Evolutionary conservation across 2,113 vertebrate species (phyloP).

Genomic region (Pseudolaguvia tuberculata): DNA sequence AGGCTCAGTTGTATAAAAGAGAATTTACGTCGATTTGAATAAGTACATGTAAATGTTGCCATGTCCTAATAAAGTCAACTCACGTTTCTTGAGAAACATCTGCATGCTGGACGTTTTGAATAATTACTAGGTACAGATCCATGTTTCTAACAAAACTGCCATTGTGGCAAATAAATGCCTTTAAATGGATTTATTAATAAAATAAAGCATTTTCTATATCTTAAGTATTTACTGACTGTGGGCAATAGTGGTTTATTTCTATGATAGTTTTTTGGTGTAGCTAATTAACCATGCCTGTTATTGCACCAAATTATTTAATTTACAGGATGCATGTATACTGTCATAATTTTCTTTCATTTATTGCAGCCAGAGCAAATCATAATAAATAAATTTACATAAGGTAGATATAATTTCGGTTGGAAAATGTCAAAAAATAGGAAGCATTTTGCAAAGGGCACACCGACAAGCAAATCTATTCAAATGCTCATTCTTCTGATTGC

Average conservation of each 20-base stretch:
- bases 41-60: too few species aligned
- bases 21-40: too few species aligned
- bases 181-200: background rate
- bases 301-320: constrained; percentile 1
- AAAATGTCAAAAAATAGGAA: constrained; percentile 12
- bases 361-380: background rate
- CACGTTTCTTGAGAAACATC: background rate
- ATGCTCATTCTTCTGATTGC: constrained; percentile 43
- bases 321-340: background rate
- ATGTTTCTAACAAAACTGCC: background rate
- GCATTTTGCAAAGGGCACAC: background rate
- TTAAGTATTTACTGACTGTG: background rate
- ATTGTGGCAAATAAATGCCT: background rate
- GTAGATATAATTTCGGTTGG: background rate
- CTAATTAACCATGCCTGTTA: background rate
- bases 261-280: too few species aligned
- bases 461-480: constrained; percentile 50
- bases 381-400: background rate
- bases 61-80: too few species aligned
- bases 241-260: background rate
- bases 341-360: background rate
- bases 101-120: background rate
- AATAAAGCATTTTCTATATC: background rate
- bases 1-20: too few species aligned
- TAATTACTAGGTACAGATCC: background rate